Percentiles rank a stretch among this genome's conserved stretches.
phyloP scores from a whole-genome alignment of 2,797 vertebrate species.

The Stomatorhinus walkeri region DNA sequence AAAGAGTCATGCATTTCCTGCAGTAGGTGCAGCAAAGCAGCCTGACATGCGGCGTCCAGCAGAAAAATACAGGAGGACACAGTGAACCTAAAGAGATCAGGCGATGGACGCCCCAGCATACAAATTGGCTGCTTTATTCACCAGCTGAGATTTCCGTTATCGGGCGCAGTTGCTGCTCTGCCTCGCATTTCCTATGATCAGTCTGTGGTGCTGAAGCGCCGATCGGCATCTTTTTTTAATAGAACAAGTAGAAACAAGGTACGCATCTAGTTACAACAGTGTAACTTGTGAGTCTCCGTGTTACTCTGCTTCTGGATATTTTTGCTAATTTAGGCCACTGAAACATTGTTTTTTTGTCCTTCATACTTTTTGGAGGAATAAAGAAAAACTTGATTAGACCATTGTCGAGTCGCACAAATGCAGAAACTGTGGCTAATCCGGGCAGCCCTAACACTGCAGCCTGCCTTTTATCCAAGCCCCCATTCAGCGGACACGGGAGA shows the following conservation, averaged over 20 bases:
- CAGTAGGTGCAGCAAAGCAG: background rate
- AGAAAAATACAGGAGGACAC: background rate
- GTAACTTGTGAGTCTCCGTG: background rate
- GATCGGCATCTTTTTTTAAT: background rate
- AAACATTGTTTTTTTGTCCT: background rate
- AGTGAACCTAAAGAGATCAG: constrained; percentile 14
- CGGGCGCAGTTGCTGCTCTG: background rate
- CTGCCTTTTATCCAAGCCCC: background rate
- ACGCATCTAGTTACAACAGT: background rate
- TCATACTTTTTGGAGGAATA: background rate
- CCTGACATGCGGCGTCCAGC: background rate
- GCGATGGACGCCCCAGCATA: background rate
- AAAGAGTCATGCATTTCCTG: background rate
- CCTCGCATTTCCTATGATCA: background rate
- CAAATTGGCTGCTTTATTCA: constrained; percentile 1
- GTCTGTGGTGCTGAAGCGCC: background rate
- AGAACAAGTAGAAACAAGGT: background rate
- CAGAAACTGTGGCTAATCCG: background rate
- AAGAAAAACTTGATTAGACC: background rate
- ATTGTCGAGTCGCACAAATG: background rate
- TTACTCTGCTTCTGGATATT: background rate
- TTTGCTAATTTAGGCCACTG: background rate
- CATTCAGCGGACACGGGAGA: background rate
- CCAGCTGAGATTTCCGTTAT: background rate
- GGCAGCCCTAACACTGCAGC: background rate